Percentiles rank a stretch among this genome's conserved stretches.
Evolutionary conservation across 2,113 vertebrate genomes (phyloP).

Genomic region (Buteo buteo): DNA sequence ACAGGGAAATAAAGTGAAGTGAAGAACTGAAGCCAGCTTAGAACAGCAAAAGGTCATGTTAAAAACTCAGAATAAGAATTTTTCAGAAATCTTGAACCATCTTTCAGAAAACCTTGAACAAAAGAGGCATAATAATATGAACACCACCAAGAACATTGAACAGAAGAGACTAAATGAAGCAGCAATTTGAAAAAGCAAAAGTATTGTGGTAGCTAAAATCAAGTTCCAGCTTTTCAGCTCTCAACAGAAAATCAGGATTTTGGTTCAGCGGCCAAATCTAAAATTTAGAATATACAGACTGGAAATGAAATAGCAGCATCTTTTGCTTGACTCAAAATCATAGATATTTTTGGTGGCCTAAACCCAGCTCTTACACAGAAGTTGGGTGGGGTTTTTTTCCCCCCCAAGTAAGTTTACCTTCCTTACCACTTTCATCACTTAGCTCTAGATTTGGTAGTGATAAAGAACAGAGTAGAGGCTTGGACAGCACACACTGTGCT

Average conservation of each 20-base stretch:
- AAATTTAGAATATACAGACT: not conserved
- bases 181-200: not conserved
- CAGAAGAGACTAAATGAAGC: not conserved
- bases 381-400: not conserved
- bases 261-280: not conserved
- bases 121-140: not conserved
- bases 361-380: not conserved
- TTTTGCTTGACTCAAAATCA: not conserved
- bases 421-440: not conserved
- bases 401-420: not conserved
- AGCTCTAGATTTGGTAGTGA: not conserved
- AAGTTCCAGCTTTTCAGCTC: not conserved
- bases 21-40: not conserved
- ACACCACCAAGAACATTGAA: rapidly evolving
- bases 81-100: not conserved
- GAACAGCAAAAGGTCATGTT: not conserved
- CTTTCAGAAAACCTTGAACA: not conserved
- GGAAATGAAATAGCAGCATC: not conserved
- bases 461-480: not conserved
- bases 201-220: not conserved
- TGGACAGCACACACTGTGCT: not conserved
- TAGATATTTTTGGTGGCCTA: not conserved
- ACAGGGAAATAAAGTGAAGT: not conserved
- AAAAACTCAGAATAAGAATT: not conserved
- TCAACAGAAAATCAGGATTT: not conserved